Conservation (phyloP, 2,113 vertebrate species). For the Alces alces region DNA sequence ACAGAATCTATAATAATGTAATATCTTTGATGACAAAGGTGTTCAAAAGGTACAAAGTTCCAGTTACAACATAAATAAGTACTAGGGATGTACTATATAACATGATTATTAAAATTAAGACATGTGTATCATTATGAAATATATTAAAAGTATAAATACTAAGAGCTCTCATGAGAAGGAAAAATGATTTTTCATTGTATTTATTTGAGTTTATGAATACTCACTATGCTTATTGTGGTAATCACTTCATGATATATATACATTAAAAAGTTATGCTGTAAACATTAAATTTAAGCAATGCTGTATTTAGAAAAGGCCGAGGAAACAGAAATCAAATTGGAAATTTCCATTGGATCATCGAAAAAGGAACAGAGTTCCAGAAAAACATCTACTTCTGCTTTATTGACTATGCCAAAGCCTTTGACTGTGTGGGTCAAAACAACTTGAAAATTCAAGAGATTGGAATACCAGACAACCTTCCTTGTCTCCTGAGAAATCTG, state of each 20-base stretch:
- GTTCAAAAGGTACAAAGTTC: neutral
- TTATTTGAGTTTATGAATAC: neutral
- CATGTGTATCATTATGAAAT: neutral
- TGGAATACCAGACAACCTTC: neutral
- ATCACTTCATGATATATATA: neutral
- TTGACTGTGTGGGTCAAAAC: neutral
- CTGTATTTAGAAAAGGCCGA: neutral
- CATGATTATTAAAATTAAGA: neutral
- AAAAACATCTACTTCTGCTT: neutral
- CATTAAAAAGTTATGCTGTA: neutral
- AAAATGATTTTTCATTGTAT: neutral
- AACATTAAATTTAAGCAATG: neutral
- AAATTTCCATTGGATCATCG: neutral
- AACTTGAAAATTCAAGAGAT: neutral
- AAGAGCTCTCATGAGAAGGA: neutral
- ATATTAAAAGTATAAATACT: neutral
- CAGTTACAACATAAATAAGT: neutral
- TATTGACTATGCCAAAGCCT: neutral
- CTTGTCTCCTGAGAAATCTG: neutral
- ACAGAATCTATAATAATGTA: neutral
- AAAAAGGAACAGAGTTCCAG: neutral
- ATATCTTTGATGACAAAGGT: neutral
- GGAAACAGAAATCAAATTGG: neutral
- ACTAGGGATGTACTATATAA: neutral
- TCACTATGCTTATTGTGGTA: neutral